Evolutionary conservation across 2,888 invertebrate species (phyloP), one percentile per base, ranked within the genome.

Genomic region (Limnephilus marmoratus): DNA sequence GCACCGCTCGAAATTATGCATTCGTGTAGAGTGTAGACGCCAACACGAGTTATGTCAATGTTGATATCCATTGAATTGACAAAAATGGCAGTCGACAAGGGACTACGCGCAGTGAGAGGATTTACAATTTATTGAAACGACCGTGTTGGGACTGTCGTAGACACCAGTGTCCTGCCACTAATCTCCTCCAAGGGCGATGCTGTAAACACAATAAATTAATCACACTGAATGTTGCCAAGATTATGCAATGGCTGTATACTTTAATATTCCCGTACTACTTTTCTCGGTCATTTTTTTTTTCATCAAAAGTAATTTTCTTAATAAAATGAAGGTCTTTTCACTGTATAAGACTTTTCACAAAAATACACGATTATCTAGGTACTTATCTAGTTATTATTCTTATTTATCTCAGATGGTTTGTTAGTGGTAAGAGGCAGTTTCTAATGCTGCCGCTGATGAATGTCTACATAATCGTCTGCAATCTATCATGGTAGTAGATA

Each of bases 401-500:
- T 18, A 18, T 53, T 53, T 49, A 15, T 15, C 49, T 49, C 49
- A 15, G 15, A 49, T 49, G 49, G 49, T 49, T 15, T 49, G 15
- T 49, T 49, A 15, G 81, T 9, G 15, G 86, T 49, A 86, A 87
- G 29, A 87, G 87, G 49, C 53, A 29, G 87, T 53, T 87, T 87
- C 53, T 87, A 87, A 87, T 53, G 87, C 34, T 68, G 87, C 29
- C 31, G 87, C 34, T 68, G 87, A 53, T 31, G 68, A 87, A 31
- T 87, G 87, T 87, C 87, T 29, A 34, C 24, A 34, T 87, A 87
- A 87, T 87, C 53, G 87, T 29, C 53, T 24, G 68, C 87, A 12
- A 87, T 87, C 53, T 87, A 87, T 87, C 53, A 68, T 87, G 31
- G 41, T n/a, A 49, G 31, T 12, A 82, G 90, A 83, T 81, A 80